A percentile compares a stretch with the other conserved stretches of the same genome.
These are phyloP conservation scores for Vulpes lagopus DNA, from an alignment of 2,113 vertebrate species.

Conservation along the genomic window DNA sequence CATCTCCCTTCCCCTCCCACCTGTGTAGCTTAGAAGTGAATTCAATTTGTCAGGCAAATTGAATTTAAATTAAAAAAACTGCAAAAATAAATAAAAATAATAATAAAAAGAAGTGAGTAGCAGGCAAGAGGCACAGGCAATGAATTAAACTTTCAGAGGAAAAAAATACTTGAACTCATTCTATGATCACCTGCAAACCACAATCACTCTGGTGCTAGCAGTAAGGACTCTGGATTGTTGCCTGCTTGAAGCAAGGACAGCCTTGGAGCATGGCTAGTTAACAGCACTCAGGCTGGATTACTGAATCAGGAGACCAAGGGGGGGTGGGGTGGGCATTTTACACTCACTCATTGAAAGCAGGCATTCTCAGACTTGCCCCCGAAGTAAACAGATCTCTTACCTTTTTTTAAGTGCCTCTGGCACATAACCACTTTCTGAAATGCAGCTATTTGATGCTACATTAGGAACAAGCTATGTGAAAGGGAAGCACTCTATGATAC, in stretches of 20 bases:
- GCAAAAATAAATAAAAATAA: too few relatives aligned
- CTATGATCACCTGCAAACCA: too few relatives aligned
- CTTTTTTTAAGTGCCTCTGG: background rate
- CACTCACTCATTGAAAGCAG: background rate
- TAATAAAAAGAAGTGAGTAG: background rate
- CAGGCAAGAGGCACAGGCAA: background rate
- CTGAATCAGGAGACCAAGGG: accelerated
- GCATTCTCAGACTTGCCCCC: background rate
- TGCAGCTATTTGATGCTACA: background rate
- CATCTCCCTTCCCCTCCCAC: accelerated
- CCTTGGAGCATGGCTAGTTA: accelerated
- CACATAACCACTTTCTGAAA: background rate
- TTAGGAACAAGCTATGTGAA: background rate
- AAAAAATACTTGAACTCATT: background rate
- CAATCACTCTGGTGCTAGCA: background rate
- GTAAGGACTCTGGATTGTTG: background rate
- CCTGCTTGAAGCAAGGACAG: background rate
- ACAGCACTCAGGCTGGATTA: too few relatives aligned
- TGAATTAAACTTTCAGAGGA: background rate
- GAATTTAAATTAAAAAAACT: too few relatives aligned
- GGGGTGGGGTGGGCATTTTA: too few relatives aligned
- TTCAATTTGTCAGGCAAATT: too few relatives aligned
- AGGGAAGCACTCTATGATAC: background rate
- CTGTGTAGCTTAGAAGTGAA: background rate
- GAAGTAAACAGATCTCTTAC: background rate